A percentile compares a stretch with the other conserved stretches of the same genome.
Evolutionary conservation across 2,797 vertebrate genomes (phyloP).

Genomic region (Carapus acus): DNA sequence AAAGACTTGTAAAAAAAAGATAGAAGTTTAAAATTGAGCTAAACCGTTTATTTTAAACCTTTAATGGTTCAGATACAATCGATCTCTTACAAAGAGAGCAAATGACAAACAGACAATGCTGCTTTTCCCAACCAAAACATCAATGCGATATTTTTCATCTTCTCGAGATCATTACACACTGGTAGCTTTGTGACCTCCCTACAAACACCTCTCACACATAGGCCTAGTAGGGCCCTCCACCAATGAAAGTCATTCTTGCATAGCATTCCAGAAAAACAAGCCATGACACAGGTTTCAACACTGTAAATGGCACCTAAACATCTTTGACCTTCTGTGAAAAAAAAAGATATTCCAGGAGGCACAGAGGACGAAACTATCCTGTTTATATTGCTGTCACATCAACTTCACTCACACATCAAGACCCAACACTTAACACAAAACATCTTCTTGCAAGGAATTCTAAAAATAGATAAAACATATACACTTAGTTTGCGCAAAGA

Average conservation of each 20-base stretch:
- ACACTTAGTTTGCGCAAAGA: constrained; percentile 4
- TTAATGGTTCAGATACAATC: constrained; percentile 55
- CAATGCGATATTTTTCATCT: constrained; percentile 18
- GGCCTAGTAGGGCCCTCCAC: constrained; percentile 51
- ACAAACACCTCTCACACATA: constrained; percentile 25
- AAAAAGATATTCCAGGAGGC: constrained; percentile 25
- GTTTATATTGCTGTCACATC: constrained; percentile 51
- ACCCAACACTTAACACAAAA: not conserved
- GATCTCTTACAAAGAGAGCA: constrained; percentile 73
- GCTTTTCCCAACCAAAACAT: constrained; percentile 37
- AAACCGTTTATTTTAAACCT: constrained; percentile 47
- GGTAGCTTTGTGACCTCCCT: constrained; percentile 21
- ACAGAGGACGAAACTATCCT: constrained; percentile 20
- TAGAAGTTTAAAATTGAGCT: constrained; percentile 38
- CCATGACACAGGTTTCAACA: constrained; percentile 4
- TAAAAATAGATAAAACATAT: constrained; percentile 3
- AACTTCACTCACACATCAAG: constrained; percentile 4
- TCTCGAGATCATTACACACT: constrained; percentile 20
- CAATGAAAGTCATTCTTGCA: constrained; percentile 55
- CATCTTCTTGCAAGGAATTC: not conserved
- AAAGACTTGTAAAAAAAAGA: constrained; percentile 36
- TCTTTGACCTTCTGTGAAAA: constrained; percentile 3
- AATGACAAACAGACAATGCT: constrained; percentile 32
- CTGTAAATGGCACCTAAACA: not conserved
- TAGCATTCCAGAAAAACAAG: constrained; percentile 51